A percentile compares a stretch with the other conserved stretches of the same genome.
Evolutionary conservation across 2,797 vertebrate species (phyloP).

Genomic region (Sphenodon punctatus): DNA sequence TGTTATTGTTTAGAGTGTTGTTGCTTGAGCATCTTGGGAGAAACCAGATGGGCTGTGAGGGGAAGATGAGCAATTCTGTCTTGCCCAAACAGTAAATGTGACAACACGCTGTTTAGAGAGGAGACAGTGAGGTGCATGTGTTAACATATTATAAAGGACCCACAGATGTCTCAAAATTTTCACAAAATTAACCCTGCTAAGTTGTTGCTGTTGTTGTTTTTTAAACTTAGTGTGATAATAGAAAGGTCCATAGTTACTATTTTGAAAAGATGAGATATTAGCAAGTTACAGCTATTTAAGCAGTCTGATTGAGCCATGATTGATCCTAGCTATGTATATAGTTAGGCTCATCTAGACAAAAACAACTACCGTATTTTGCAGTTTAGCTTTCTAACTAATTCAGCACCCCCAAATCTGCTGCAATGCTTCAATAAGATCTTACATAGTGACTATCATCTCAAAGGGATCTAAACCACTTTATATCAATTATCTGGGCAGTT

Average conservation of each 20-base stretch:
- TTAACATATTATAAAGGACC: slow-evolving; percentile 61
- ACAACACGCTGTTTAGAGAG: slow-evolving; percentile 69
- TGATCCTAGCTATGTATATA: background rate
- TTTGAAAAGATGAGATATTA: background rate
- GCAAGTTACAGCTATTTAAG: background rate
- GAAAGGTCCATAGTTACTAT: background rate
- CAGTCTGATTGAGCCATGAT: background rate
- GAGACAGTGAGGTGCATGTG: slow-evolving; percentile 63
- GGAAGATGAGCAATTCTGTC: slow-evolving; percentile 62
- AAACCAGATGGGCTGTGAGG: slow-evolving; percentile 72
- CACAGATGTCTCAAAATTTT: slow-evolving; percentile 61
- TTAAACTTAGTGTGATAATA: slow-evolving; percentile 37
- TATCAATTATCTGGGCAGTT: background rate
- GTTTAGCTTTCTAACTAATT: slow-evolving; percentile 3
- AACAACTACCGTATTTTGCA: background rate
- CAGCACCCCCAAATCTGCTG: background rate
- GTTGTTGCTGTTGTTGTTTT: too few species aligned
- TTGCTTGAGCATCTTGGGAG: slow-evolving; percentile 59
- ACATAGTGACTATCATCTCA: background rate
- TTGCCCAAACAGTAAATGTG: slow-evolving; percentile 66
- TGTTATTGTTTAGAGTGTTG: slow-evolving; percentile 27
- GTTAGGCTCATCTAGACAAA: background rate
- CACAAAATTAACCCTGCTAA: slow-evolving; percentile 51
- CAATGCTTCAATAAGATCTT: background rate
- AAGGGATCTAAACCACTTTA: slow-evolving; percentile 5